Evolutionary conservation across 1,140 invertebrate genomes (phyloP).

Genomic region (Bombus ignitus): DNA sequence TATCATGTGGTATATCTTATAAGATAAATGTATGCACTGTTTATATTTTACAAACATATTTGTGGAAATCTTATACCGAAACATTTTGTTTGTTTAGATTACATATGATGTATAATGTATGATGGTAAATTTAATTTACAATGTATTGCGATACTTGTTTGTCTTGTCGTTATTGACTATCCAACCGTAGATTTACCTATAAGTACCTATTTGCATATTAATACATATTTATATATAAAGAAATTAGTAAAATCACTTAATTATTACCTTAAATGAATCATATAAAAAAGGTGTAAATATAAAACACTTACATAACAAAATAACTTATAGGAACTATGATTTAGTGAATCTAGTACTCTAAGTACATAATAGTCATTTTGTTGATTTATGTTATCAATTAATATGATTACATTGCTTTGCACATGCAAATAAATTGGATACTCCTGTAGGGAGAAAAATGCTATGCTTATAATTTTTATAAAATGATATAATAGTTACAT

Average conservation of each 20-base stretch:
- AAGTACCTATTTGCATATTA: background rate
- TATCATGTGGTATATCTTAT: background rate
- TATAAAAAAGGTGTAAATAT: constrained; percentile 8
- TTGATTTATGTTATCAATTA: constrained; percentile 43
- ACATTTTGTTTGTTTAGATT: background rate
- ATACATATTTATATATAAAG: background rate
- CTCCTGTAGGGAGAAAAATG: background rate
- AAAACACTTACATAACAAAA: constrained; percentile 22
- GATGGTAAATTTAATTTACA: constrained; percentile 31
- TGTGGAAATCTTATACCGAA: background rate
- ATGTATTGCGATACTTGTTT: constrained; percentile 10
- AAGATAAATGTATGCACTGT: background rate
- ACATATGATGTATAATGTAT: background rate
- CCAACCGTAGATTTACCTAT: background rate
- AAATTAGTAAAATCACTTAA: background rate
- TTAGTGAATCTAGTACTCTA: constrained; percentile 10
- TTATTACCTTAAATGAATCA: background rate
- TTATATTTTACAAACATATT: background rate
- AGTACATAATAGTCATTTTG: constrained; percentile 2
- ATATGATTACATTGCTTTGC: constrained; percentile 40
- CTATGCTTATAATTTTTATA: background rate
- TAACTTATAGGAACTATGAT: constrained; percentile 6
- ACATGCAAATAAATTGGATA: constrained; percentile 31
- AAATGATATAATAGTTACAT: background rate
- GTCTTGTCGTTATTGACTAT: constrained; percentile 19